A percentile compares a stretch with the other conserved stretches of the same genome.
These are phyloP conservation scores for Drosophila hamatofila DNA, from an alignment of 2,888 invertebrate species.

Conservation along the genomic window DNA sequence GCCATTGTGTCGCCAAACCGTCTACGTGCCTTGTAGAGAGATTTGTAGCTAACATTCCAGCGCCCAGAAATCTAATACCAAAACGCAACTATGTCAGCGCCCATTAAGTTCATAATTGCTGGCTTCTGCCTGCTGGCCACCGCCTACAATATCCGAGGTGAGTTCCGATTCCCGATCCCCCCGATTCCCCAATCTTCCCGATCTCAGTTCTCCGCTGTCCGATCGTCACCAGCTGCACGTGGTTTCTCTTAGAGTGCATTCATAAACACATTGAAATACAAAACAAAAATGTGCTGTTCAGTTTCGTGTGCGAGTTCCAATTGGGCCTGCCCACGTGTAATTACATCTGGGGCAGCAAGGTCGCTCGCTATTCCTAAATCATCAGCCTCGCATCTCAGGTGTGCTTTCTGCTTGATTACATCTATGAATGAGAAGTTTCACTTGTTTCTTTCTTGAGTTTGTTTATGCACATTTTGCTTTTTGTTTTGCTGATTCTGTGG, in stretches of 20 bases:
- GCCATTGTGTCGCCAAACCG: slow-evolving; percentile 63
- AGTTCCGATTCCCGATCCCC: slow-evolving; percentile 29
- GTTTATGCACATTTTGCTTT: slow-evolving; percentile 52
- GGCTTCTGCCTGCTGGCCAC: slow-evolving; percentile 68
- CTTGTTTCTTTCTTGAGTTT: slow-evolving; percentile 41
- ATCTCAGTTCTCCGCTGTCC: not conserved
- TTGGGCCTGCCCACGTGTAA: slow-evolving; percentile 55
- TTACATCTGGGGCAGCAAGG: slow-evolving; percentile 66
- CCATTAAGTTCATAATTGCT: slow-evolving; percentile 64
- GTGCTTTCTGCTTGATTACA: slow-evolving; percentile 22
- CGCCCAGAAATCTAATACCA: slow-evolving; percentile 20
- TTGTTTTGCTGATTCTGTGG: slow-evolving; percentile 28
- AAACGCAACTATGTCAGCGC: slow-evolving; percentile 58
- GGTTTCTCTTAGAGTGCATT: slow-evolving; percentile 20
- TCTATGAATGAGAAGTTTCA: slow-evolving; percentile 62
- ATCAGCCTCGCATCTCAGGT: slow-evolving; percentile 34
- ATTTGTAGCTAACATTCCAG: slow-evolving; percentile 39
- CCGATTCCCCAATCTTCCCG: slow-evolving; percentile 16
- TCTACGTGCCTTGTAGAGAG: slow-evolving; percentile 35
- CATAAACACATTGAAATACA: slow-evolving; percentile 29
- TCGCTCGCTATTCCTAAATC: slow-evolving; percentile 37
- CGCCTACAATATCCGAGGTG: slow-evolving; percentile 71
- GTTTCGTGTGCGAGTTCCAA: slow-evolving; percentile 16
- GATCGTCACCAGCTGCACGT: slow-evolving; percentile 30
- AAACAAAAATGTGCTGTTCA: slow-evolving; percentile 8